Evolutionary conservation across 1,140 invertebrate species (phyloP).

Genomic region (Caenorhabditis inopinata): DNA sequence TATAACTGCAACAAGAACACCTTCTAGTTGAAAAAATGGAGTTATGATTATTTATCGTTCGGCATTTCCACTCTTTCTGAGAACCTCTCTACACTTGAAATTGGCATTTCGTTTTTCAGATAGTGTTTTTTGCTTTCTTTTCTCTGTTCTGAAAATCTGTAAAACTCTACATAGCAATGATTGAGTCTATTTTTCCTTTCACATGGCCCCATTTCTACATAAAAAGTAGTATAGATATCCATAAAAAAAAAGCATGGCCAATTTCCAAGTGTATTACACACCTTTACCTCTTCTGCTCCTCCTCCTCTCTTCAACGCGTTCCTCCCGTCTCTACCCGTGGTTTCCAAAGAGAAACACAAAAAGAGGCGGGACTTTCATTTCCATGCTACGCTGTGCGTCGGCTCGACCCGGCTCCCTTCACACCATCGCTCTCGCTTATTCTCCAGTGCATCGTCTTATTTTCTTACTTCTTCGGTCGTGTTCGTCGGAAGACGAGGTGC

Average conservation of each 20-base stretch:
- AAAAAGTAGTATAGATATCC: neutral
- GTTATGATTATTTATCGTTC: no score
- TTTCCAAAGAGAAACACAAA: conserved; percentile 30
- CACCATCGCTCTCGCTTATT: neutral
- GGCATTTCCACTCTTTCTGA: no score
- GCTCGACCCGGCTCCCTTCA: conserved; percentile 10
- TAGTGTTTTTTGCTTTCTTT: no score
- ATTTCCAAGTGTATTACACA: neutral
- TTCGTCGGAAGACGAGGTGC: neutral
- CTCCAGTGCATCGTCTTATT: neutral
- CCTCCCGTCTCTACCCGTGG: neutral
- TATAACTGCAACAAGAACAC: no score
- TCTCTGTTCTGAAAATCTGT: no score
- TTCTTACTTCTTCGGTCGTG: neutral
- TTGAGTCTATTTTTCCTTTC: no score
- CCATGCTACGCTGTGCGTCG: neutral
- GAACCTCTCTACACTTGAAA: no score
- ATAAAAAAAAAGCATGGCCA: neutral
- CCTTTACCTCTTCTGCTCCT: conserved; percentile 13
- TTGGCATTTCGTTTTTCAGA: no score
- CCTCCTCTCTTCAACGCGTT: neutral
- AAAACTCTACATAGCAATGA: no score
- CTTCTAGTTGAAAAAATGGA: no score
- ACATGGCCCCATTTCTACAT: neutral
- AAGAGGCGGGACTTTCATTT: conserved; percentile 3